Evolutionary conservation across 1,140 invertebrate species (phyloP).

Genomic region (Triops cancriformis): DNA sequence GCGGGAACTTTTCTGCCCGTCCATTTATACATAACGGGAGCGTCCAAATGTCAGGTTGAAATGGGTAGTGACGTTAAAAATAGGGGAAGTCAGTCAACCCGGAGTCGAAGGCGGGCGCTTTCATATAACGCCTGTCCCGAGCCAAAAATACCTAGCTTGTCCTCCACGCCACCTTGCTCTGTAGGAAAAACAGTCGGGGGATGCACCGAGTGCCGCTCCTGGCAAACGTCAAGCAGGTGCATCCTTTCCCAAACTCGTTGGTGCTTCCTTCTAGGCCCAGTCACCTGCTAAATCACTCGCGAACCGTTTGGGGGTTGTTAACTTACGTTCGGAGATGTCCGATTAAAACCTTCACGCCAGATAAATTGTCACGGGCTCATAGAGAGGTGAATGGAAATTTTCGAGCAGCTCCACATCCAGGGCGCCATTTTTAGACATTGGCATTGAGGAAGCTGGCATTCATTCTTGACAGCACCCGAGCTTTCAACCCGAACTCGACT

Average conservation of each 20-base stretch:
- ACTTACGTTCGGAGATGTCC: too few relatives aligned
- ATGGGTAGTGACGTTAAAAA: neutral
- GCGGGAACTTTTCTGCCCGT: neutral
- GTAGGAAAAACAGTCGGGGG: neutral
- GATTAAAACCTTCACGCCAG: too few relatives aligned
- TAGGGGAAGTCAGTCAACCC: neutral
- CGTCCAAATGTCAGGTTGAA: neutral
- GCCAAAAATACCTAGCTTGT: neutral
- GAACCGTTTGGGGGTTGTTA: neutral
- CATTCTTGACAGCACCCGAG: too few relatives aligned
- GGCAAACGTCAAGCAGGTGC: neutral
- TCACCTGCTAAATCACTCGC: neutral
- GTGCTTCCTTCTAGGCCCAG: neutral
- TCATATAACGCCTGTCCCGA: neutral
- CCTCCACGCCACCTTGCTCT: constrained; percentile 11
- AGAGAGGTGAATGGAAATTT: too few relatives aligned
- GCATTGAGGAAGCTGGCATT: too few relatives aligned
- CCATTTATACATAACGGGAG: neutral
- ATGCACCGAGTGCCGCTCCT: neutral
- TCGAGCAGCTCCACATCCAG: too few relatives aligned
- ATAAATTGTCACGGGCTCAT: too few relatives aligned
- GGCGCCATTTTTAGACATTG: too few relatives aligned
- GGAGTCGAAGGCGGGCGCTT: neutral
- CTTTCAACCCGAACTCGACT: too few relatives aligned
- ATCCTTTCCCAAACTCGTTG: neutral